phyloP scores from a whole-genome alignment of 2,888 invertebrate species.

The Dasysyrphus tricinctus region DNA sequence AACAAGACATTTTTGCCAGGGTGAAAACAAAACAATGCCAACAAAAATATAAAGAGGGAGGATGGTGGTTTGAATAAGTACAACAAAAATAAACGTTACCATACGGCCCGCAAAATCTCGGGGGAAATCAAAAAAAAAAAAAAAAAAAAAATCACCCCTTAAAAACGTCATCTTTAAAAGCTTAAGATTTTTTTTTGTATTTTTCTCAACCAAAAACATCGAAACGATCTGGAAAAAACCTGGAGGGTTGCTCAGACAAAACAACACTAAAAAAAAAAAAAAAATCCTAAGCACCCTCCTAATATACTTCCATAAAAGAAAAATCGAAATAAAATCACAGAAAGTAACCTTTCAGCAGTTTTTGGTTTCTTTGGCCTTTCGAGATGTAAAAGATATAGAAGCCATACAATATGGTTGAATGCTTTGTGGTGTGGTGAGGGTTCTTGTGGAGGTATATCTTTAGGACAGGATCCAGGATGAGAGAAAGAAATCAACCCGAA shows the following conservation, averaged over 20 bases:
- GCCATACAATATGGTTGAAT: conserved; percentile 66
- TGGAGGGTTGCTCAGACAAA: conserved; percentile 42
- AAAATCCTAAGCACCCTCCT: conserved; percentile 56
- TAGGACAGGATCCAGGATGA: conserved; percentile 7
- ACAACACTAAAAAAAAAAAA: conserved; percentile 1
- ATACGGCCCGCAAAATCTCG: conserved; percentile 59
- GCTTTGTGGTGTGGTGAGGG: conserved; percentile 1
- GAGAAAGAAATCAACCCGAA: conserved; percentile 70
- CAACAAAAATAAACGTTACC: conserved; percentile 37
- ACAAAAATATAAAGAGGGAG: not conserved
- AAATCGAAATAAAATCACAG: conserved; percentile 66
- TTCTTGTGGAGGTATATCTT: conserved; percentile 19
- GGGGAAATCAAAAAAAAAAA: conserved; percentile 61
- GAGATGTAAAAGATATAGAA: conserved; percentile 28
- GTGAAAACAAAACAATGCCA: conserved; percentile 50
- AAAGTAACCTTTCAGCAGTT: conserved; percentile 61
- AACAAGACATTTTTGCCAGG: conserved; percentile 36
- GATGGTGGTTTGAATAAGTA: no score
- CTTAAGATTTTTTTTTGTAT: conserved; percentile 45
- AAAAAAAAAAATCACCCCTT: conserved; percentile 36
- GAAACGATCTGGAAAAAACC: conserved; percentile 40
- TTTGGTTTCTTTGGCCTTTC: conserved; percentile 2
- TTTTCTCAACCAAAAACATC: conserved; percentile 15
- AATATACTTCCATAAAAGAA: conserved; percentile 56
- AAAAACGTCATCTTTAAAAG: conserved; percentile 69